These are phyloP conservation scores for Guaruba guarouba DNA, from an alignment of 2,113 vertebrate species.

Conservation along the genomic window DNA sequence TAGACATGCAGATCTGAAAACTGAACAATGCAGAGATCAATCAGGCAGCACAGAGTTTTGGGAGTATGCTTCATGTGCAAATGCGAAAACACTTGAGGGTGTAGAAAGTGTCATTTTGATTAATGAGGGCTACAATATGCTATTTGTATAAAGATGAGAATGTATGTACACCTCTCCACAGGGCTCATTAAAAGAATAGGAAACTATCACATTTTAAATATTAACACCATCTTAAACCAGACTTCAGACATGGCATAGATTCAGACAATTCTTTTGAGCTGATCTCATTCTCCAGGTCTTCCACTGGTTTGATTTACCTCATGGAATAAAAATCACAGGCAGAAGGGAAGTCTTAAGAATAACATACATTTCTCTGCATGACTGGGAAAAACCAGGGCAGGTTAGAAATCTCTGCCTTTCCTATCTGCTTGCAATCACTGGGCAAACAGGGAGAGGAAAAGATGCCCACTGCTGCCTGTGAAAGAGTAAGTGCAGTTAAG, in stretches of 20 bases:
- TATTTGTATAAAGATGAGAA: neutral
- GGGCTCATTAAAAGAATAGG: neutral
- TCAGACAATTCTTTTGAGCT: neutral
- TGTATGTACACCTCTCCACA: neutral
- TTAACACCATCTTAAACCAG: neutral
- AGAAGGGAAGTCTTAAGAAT: neutral
- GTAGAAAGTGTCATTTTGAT: constrained; percentile 41
- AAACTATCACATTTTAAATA: neutral
- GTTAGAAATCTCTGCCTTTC: neutral
- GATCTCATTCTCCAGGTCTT: neutral
- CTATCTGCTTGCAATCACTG: neutral
- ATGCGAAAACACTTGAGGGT: constrained; percentile 19
- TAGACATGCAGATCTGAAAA: constrained; percentile 8
- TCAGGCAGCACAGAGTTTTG: constrained; percentile 14
- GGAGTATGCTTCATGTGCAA: constrained; percentile 31
- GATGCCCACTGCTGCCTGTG: neutral
- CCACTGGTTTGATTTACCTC: neutral
- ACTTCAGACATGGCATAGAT: neutral
- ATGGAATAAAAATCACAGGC: neutral
- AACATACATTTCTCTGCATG: neutral
- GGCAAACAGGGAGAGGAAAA: neutral
- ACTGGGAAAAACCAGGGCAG: neutral
- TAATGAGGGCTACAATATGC: neutral
- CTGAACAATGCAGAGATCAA: constrained; percentile 16
- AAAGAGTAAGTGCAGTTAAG: neutral